Base-by-base conservation (phyloP, 1,140 invertebrate species). In the Rhopalosiphum padi region DNA sequence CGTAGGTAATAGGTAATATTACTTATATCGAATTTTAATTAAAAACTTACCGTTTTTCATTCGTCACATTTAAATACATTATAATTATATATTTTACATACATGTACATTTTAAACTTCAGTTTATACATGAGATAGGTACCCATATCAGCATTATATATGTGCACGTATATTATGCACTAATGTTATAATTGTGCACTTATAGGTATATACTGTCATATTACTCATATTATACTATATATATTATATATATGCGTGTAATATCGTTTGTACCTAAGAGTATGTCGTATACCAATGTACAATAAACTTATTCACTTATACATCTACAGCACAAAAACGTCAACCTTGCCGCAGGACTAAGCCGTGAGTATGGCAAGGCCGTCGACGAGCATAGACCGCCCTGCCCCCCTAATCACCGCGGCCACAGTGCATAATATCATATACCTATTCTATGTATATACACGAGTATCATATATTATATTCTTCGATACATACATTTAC, bases 311-410 rank as follows among this genome's bases (percentile, higher is more conserved):
- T 41, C 2, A 41, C 41, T 41, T 41, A 22, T 48, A 51, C 25
- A 43, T 68, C 18, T 8, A 9, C 22, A 9, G 30, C 15, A 91
- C 60, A 77, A 91, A 91, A 91, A 48, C 91, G 22, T 41, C 91
- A 43, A 93, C 91, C 91, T 93, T 93, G 91, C 77, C 77, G 21
- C 46, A 18, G 77, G 91, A 55, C 60, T 53, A 43, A 93, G 15
- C 91, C 43, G 48, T 41, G 91, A 93, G 91, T 93, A 35, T 93
- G 68, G 82, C 91, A 93, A 93, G 91, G 91, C 6, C 91, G 82
- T 93, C 82, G n/a, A 85, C 77, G 83, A 92, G 91, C 60, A 48
- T n/a, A 53, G 18, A 85, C 91, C n/a, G 77, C n/a, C 60, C 91
- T 91, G 68, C 30, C 77, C 41, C 68, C 68, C 41, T 91, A 77